A percentile compares a stretch with the other conserved stretches of the same genome.
phyloP scores from a whole-genome alignment of 2,888 invertebrate genomes.

The Lithosia quadra region DNA sequence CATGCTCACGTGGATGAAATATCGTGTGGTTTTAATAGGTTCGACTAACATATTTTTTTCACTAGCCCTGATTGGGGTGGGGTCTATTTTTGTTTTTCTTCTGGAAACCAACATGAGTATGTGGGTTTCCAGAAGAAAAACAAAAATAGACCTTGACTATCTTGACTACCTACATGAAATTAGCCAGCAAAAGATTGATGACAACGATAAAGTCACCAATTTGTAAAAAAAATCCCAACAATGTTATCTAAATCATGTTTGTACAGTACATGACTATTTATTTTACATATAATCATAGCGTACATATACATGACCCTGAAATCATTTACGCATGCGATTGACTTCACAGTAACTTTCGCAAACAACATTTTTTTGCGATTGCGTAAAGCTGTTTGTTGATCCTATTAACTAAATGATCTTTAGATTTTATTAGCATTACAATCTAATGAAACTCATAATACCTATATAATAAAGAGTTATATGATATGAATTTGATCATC shows the following conservation, averaged over 20 bases:
- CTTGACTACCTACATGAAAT: too few relatives aligned
- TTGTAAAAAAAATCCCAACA: too few relatives aligned
- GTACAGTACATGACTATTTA: background rate
- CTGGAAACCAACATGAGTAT: too few relatives aligned
- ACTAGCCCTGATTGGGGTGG: too few relatives aligned
- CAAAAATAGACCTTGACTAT: too few relatives aligned
- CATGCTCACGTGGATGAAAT: too few relatives aligned
- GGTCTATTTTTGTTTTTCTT: too few relatives aligned
- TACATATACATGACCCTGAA: background rate
- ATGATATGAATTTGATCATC: background rate
- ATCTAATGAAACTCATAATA: conserved; percentile 5
- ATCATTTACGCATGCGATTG: background rate
- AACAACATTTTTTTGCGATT: background rate
- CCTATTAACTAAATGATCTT: background rate
- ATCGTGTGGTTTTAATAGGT: too few relatives aligned
- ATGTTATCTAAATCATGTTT: background rate
- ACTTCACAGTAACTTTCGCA: background rate
- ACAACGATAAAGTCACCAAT: too few relatives aligned
- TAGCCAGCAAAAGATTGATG: too few relatives aligned
- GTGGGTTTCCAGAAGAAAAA: too few relatives aligned
- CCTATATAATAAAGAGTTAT: background rate
- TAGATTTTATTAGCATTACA: background rate
- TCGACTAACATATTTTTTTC: too few relatives aligned
- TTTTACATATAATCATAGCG: background rate
- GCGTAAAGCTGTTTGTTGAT: conserved; percentile 1